phyloP scores from a whole-genome alignment of 1,140 invertebrate species.

The Ladona fulva region DNA sequence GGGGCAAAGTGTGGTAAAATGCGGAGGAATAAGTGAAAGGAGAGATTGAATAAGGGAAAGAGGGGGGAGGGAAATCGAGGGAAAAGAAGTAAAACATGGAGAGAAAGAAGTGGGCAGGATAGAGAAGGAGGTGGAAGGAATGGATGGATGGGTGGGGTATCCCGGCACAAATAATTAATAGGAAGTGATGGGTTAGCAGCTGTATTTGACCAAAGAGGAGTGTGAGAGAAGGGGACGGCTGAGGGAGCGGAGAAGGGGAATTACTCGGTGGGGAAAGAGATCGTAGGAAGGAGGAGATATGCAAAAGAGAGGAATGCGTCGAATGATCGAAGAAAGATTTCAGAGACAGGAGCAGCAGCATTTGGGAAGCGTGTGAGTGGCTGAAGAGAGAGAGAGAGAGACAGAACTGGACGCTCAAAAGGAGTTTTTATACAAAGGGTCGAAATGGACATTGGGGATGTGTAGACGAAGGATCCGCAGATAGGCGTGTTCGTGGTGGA shows the following conservation, averaged over 20 bases:
- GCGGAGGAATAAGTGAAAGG: neutral
- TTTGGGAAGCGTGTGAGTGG: neutral
- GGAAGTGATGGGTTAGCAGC: conserved; percentile 2
- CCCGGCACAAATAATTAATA: neutral
- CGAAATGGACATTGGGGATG: no score
- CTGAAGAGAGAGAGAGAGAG: no score
- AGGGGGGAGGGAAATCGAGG: neutral
- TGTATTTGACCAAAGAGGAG: conserved; percentile 5
- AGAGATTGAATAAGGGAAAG: neutral
- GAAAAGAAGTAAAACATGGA: neutral
- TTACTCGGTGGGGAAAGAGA: neutral
- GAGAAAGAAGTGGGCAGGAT: neutral
- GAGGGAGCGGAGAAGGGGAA: neutral
- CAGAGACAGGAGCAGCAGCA: neutral
- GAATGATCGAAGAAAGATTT: neutral
- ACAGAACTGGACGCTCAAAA: no score
- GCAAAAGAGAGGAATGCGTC: neutral
- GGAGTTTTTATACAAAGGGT: no score
- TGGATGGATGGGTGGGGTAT: neutral
- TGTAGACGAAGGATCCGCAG: no score
- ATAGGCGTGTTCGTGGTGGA: no score
- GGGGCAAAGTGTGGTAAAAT: no score
- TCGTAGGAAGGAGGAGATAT: neutral
- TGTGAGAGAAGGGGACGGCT: neutral
- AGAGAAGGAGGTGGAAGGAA: neutral